Percentiles rank a stretch among this genome's conserved stretches.
phyloP scores from a whole-genome alignment of 2,888 invertebrate genomes.

The Xanthorhoe spadicearia region DNA sequence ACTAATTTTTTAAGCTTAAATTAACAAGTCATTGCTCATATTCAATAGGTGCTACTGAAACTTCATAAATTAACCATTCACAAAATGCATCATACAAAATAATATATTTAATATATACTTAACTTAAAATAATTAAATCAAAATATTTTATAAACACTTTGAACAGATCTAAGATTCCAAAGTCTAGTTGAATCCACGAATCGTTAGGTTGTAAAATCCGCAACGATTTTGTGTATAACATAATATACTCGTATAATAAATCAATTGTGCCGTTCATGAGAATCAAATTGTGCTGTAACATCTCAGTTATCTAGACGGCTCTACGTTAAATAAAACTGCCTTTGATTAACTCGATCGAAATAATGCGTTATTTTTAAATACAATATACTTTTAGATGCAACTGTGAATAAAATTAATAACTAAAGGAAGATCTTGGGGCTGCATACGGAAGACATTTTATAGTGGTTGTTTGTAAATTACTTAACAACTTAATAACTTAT shows the following conservation, averaged over 20 bases:
- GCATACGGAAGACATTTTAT: conserved; percentile 1
- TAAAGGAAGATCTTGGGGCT: not conserved
- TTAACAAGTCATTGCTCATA: conserved; percentile 66
- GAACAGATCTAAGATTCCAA: conserved; percentile 15
- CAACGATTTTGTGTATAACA: not conserved
- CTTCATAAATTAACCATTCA: conserved; percentile 42
- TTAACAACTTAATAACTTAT: too few relatives aligned
- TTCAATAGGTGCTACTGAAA: conserved; percentile 61
- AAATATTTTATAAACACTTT: conserved; percentile 4
- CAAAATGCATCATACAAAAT: conserved; percentile 8
- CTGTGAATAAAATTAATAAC: not conserved
- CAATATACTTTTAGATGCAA: not conserved
- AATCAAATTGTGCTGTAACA: conserved; percentile 5
- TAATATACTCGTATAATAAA: too few relatives aligned
- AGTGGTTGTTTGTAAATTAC: not conserved
- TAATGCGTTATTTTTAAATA: not conserved
- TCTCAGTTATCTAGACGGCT: conserved; percentile 47
- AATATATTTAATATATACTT: conserved; percentile 8
- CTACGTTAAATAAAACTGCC: conserved; percentile 26
- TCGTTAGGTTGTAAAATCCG: not conserved
- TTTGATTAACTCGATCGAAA: conserved; percentile 16
- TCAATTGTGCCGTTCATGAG: conserved; percentile 3
- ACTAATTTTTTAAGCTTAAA: conserved; percentile 44
- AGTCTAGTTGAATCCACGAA: conserved; percentile 1
- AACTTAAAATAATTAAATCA: not conserved